phyloP scores from a whole-genome alignment of 2,113 vertebrate species.

The Varanus salvator region DNA sequence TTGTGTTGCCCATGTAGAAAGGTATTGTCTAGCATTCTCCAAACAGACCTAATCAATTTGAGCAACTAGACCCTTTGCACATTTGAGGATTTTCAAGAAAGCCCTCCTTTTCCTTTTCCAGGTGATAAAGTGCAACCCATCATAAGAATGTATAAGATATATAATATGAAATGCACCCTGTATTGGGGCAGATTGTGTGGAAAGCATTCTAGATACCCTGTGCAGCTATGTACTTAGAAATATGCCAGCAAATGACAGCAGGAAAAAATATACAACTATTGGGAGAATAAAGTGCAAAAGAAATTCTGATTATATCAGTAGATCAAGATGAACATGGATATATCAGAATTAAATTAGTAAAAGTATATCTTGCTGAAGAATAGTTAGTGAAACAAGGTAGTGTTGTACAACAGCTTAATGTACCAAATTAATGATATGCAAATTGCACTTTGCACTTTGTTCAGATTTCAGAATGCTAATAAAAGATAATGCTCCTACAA shows the following conservation, averaged over 20 bases:
- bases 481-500: slow-evolving; percentile 65
- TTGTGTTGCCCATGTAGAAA: neutral
- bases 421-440: slow-evolving; percentile 72
- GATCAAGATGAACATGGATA: slow-evolving; percentile 59
- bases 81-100: neutral
- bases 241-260: neutral
- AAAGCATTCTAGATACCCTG: neutral
- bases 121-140: neutral
- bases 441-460: slow-evolving; percentile 73
- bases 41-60: neutral
- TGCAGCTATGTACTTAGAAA: neutral
- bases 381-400: slow-evolving; percentile 65
- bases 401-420: slow-evolving; percentile 68
- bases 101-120: neutral
- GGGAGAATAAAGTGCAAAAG: slow-evolving; percentile 46
- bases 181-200: neutral
- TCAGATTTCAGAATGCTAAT: slow-evolving; percentile 71
- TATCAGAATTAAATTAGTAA: slow-evolving; percentile 61
- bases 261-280: slow-evolving; percentile 26
- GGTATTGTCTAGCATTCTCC: neutral
- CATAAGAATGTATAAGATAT: neutral
- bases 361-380: slow-evolving; percentile 61
- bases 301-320: neutral
- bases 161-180: neutral
- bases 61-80: neutral